A percentile compares a stretch with the other conserved stretches of the same genome.
These are phyloP conservation scores for Tinamus guttatus DNA, from an alignment of 2,113 vertebrate genomes.

Conservation along the genomic window DNA sequence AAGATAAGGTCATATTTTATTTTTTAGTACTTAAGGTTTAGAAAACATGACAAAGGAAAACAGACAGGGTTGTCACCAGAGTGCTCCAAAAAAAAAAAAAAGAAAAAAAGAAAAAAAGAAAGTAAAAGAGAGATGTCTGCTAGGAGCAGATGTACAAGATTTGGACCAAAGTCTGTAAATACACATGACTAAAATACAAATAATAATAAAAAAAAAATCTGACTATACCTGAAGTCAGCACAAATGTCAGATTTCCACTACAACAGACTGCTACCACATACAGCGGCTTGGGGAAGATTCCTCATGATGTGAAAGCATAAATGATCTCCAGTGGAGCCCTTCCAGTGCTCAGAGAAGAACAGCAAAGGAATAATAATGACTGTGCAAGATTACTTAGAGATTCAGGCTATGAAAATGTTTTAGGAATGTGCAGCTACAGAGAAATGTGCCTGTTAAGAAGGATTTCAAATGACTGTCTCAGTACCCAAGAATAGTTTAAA, in stretches of 20 bases:
- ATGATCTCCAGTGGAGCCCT: neutral
- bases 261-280: rapidly evolving
- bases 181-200: neutral
- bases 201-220: neutral
- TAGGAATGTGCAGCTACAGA: neutral
- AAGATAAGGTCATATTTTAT: neutral
- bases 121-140: neutral
- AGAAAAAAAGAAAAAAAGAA: too few species aligned
- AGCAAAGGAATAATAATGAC: neutral
- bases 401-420: neutral
- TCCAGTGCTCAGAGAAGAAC: neutral
- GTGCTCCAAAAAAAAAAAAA: neutral
- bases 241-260: neutral
- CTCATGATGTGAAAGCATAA: neutral
- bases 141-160: neutral
- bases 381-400: too few species aligned
- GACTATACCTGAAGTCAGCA: neutral
- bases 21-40: neutral
- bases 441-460: neutral
- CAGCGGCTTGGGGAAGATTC: neutral
- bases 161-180: neutral
- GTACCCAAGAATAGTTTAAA: neutral
- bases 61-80: neutral
- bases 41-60: neutral
- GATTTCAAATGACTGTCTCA: neutral